These are phyloP conservation scores for Clupea harengus DNA, from an alignment of 2,113 vertebrate genomes.

Conservation along the genomic window DNA sequence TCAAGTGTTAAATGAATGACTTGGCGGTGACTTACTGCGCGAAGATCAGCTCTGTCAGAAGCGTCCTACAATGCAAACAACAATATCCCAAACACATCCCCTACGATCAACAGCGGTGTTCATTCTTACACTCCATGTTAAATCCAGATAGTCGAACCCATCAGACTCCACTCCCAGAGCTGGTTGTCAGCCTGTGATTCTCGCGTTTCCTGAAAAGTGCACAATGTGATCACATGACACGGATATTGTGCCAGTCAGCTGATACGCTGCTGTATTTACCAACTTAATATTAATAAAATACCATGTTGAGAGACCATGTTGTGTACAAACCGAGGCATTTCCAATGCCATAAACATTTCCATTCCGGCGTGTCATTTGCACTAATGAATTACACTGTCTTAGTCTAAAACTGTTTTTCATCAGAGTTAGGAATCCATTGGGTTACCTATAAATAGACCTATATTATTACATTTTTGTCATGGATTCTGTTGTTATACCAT, in stretches of 20 bases:
- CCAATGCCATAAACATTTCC: too few relatives aligned
- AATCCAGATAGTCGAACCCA: background rate
- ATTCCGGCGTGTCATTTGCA: too few relatives aligned
- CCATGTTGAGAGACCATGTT: too few relatives aligned
- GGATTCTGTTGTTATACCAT: background rate
- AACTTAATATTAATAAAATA: too few relatives aligned
- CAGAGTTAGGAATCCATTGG: too few relatives aligned
- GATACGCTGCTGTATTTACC: conserved; percentile 20
- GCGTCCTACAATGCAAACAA: background rate
- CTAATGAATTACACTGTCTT: too few relatives aligned
- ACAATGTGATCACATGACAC: conserved; percentile 34
- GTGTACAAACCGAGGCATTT: too few relatives aligned
- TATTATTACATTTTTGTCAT: background rate
- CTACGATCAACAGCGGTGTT: background rate
- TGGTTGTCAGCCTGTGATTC: background rate
- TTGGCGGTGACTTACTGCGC: conserved; percentile 30
- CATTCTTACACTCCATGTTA: background rate
- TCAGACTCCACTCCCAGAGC: background rate
- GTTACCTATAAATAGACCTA: too few relatives aligned
- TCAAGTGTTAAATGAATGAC: background rate
- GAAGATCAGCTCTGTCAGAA: background rate
- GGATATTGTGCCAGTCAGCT: conserved; percentile 32
- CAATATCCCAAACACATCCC: background rate
- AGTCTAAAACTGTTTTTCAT: too few relatives aligned
- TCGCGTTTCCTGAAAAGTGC: background rate